Evolutionary conservation across 2,888 invertebrate species (phyloP).

Genomic region (Drosophila rubida): DNA sequence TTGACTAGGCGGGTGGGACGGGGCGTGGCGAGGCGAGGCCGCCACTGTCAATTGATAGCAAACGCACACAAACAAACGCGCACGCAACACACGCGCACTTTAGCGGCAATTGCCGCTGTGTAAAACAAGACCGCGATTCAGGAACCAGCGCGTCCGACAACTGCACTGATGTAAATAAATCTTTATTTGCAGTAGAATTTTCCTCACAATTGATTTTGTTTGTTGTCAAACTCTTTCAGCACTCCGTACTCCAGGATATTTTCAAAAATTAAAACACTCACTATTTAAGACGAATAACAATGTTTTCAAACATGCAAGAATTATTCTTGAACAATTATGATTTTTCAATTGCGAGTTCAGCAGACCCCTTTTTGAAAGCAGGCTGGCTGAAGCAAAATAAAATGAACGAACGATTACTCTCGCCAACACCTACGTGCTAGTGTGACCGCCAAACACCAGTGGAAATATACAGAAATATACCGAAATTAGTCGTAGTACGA

Average conservation of each 20-base stretch:
- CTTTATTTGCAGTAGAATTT: slow-evolving; percentile 16
- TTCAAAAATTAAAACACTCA: background rate
- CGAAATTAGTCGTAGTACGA: background rate
- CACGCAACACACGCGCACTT: slow-evolving; percentile 5
- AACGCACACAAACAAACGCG: slow-evolving; percentile 2
- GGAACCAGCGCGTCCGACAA: background rate
- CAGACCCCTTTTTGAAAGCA: background rate
- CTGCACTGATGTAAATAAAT: slow-evolving; percentile 12
- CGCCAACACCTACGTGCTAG: background rate
- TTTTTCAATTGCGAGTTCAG: background rate
- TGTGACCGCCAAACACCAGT: background rate
- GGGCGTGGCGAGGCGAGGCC: slow-evolving; percentile 1
- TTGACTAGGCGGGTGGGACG: background rate
- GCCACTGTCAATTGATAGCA: slow-evolving; percentile 15
- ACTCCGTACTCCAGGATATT: slow-evolving; percentile 14
- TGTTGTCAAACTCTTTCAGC: background rate
- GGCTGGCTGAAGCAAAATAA: background rate
- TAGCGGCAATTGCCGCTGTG: slow-evolving; percentile 34
- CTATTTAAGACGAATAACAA: background rate
- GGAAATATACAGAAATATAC: background rate
- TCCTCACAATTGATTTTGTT: background rate
- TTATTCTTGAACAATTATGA: background rate
- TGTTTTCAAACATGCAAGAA: background rate
- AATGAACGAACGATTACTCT: slow-evolving; percentile 1
- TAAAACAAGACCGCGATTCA: slow-evolving; percentile 14